These are phyloP conservation scores for Pseudopleuronectes americanus DNA, from an alignment of 2,797 vertebrate genomes.

Conservation along the genomic window DNA sequence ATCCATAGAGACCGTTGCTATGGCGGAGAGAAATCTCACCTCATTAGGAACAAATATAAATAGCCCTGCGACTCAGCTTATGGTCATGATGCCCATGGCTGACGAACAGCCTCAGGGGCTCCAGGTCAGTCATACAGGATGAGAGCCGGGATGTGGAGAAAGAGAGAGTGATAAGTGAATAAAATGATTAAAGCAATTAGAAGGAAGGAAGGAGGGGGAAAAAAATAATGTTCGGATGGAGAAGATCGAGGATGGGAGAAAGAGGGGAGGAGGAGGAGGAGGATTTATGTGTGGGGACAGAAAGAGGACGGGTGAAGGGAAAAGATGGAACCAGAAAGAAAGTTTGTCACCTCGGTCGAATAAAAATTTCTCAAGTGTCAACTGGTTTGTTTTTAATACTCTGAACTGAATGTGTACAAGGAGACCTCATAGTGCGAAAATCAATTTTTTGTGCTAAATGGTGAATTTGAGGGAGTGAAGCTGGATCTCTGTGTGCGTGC, in stretches of 20 bases:
- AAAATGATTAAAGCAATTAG: conserved; percentile 47
- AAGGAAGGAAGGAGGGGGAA: conserved; percentile 21
- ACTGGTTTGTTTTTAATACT: conserved; percentile 34
- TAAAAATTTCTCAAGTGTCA: conserved; percentile 44
- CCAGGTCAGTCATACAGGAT: conserved; percentile 62
- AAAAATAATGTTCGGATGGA: conserved; percentile 23
- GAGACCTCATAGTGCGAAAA: neutral
- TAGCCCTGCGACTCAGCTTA: conserved; percentile 77
- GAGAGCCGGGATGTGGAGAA: conserved; percentile 37
- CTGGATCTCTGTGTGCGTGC: conserved; percentile 1
- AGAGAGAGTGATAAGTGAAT: conserved; percentile 40
- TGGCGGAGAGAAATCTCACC: conserved; percentile 80
- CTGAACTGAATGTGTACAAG: neutral
- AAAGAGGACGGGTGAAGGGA: conserved; percentile 24
- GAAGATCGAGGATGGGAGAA: conserved; percentile 33
- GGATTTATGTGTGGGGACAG: conserved; percentile 14
- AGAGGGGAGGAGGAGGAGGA: conserved; percentile 5
- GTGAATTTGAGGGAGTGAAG: neutral
- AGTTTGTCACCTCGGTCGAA: conserved; percentile 38
- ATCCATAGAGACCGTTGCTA: conserved; percentile 86
- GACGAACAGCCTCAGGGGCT: conserved; percentile 68
- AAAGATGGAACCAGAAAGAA: conserved; percentile 37
- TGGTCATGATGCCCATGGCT: conserved; percentile 73
- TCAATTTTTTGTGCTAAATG: neutral
- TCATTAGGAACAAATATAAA: conserved; percentile 86